phyloP scores from a whole-genome alignment of 2,113 vertebrate species.

The Spea multiplicata region DNA sequence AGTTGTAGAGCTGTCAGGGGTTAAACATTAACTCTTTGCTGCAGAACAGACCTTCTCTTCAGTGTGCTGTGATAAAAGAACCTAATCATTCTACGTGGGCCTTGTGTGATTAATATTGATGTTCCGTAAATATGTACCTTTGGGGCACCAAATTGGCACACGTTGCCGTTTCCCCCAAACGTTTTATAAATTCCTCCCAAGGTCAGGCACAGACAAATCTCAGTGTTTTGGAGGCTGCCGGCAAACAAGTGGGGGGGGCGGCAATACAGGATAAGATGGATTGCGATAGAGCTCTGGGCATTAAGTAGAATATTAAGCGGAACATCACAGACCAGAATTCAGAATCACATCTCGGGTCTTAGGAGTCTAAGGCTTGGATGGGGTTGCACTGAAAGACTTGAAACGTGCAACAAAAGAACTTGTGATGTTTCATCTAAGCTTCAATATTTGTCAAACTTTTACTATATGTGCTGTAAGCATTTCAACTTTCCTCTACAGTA shows the following conservation, averaged over 20 bases:
- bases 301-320: constrained; percentile 6
- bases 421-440: too few species aligned
- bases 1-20: not conserved
- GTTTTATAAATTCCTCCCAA: constrained; percentile 2
- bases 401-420: too few species aligned
- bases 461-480: too few species aligned
- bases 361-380: constrained; percentile 23
- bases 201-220: not conserved
- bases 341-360: constrained; percentile 2
- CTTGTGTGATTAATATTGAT: constrained; percentile 33
- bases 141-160: constrained; percentile 35
- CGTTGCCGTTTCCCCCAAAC: constrained; percentile 31
- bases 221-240: constrained; percentile 13
- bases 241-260: not conserved
- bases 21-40: not conserved
- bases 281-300: constrained; percentile 1
- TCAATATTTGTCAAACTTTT: too few species aligned
- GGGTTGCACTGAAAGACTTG: not conserved
- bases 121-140: constrained; percentile 29
- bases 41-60: not conserved
- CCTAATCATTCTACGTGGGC: not conserved
- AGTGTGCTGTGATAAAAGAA: not conserved
- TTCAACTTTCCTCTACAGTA: too few species aligned
- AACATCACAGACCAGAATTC: rapidly evolving
- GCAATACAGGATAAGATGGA: not conserved